A percentile compares a stretch with the other conserved stretches of the same genome.
These are phyloP conservation scores for Exaiptasia diaphana DNA, from an alignment of 64 coral and sea anemone genomes.

Conservation along the genomic window DNA sequence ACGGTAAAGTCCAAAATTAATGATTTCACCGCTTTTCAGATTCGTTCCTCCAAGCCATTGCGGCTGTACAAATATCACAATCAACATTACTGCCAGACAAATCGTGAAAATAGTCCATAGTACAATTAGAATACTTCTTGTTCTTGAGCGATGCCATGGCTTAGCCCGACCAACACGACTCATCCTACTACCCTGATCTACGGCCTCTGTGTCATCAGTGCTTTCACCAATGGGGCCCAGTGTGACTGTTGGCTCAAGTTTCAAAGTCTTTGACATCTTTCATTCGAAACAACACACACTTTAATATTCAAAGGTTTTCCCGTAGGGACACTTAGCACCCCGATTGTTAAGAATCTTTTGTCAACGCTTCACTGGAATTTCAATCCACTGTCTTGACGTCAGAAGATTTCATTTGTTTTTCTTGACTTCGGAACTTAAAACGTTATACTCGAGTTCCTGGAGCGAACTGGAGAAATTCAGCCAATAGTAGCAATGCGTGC, in stretches of 20 bases:
- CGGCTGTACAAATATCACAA: slow-evolving; percentile 91
- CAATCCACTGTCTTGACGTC: neutral
- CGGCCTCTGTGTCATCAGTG: neutral
- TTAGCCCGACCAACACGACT: slow-evolving; percentile 29
- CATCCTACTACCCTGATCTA: slow-evolving; percentile 11
- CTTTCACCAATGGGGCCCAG: slow-evolving; percentile 13
- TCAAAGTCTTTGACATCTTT: neutral
- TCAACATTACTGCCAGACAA: slow-evolving; percentile 87
- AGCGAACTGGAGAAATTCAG: no score
- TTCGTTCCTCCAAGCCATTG: slow-evolving; percentile 75
- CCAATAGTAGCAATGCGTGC: no score
- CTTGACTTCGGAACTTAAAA: no score
- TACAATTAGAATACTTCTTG: slow-evolving; percentile 69
- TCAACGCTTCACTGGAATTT: neutral
- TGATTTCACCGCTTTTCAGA: neutral
- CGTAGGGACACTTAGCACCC: neutral
- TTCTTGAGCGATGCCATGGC: slow-evolving; percentile 88
- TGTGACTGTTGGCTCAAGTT: neutral
- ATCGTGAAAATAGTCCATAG: slow-evolving; percentile 74
- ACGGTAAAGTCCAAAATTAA: slow-evolving; percentile 84
- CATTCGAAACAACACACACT: neutral
- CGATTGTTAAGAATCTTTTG: neutral
- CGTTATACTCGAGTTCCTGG: no score
- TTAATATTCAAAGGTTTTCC: neutral
- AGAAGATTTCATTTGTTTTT: neutral